These are phyloP conservation scores for Chelonus insularis DNA, from an alignment of 1,140 invertebrate species.

Conservation along the genomic window DNA sequence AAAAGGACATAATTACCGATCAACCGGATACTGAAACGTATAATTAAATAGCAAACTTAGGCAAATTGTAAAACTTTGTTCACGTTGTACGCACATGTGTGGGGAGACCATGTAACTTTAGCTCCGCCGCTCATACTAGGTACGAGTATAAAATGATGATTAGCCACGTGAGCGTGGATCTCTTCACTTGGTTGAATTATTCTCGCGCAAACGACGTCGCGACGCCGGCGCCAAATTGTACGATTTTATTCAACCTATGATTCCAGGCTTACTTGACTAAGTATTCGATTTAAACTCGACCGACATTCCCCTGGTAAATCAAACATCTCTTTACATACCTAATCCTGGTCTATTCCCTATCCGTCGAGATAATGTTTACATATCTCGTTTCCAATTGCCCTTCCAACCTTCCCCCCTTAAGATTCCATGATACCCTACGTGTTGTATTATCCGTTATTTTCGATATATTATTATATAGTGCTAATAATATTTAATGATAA, in stretches of 20 bases:
- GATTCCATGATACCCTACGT: slow-evolving; percentile 59
- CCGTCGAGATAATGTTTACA: slow-evolving; percentile 18
- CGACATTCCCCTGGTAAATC: neutral
- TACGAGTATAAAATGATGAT: slow-evolving; percentile 26
- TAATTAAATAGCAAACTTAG: slow-evolving; percentile 41
- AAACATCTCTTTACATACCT: neutral
- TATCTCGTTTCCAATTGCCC: neutral
- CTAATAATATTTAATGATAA: slow-evolving; percentile 61
- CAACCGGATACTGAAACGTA: slow-evolving; percentile 50
- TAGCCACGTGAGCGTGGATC: neutral
- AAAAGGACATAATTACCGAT: slow-evolving; percentile 35
- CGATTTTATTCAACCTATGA: neutral
- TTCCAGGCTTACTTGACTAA: neutral
- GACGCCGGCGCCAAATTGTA: slow-evolving; percentile 11
- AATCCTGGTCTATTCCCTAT: neutral
- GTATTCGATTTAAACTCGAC: neutral
- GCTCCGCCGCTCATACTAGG: slow-evolving; percentile 55
- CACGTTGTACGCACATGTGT: slow-evolving; percentile 61
- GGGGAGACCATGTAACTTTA: slow-evolving; percentile 62
- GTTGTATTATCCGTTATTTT: slow-evolving; percentile 62
- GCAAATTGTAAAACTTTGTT: slow-evolving; percentile 59
- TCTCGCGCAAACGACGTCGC: slow-evolving; percentile 12
- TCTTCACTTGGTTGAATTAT: neutral
- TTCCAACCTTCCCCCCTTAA: slow-evolving; percentile 28
- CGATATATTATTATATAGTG: slow-evolving; percentile 58